A percentile compares a stretch with the other conserved stretches of the same genome.
Conservation (phyloP, 2,888 invertebrate genomes). For the Nycteola revayana region DNA sequence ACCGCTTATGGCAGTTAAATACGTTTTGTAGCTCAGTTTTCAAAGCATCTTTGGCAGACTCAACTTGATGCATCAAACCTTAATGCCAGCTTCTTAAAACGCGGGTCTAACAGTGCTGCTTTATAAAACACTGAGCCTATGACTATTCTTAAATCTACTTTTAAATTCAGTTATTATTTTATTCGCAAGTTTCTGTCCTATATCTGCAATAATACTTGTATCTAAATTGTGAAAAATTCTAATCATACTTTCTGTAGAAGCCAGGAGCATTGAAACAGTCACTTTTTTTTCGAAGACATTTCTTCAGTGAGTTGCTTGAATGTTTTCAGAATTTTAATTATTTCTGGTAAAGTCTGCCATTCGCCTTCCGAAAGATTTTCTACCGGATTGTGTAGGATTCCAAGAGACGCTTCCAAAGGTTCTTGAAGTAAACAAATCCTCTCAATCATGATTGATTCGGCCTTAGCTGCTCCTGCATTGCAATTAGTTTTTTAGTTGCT, state of each 20-base stretch:
- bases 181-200: conserved; percentile 2
- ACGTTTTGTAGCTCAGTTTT: conserved; percentile 31
- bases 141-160: conserved; percentile 30
- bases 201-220: conserved; percentile 16
- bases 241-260: conserved; percentile 20
- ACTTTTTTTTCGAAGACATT: conserved; percentile 27
- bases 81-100: conserved; percentile 30
- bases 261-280: conserved; percentile 25
- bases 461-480: conserved; percentile 21
- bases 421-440: conserved; percentile 29
- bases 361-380: conserved; percentile 25
- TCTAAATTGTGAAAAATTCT: conserved; percentile 13
- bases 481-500: conserved; percentile 26
- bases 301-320: conserved; percentile 29
- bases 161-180: conserved; percentile 26
- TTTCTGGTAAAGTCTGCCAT: conserved; percentile 32
- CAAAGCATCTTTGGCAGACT: conserved; percentile 28
- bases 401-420: conserved; percentile 26
- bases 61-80: conserved; percentile 20
- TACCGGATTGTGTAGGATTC: conserved; percentile 28
- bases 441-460: conserved; percentile 22
- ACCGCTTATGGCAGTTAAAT: conserved; percentile 18
- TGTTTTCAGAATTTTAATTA: conserved; percentile 28
- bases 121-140: conserved; percentile 24
- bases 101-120: conserved; percentile 9